These are phyloP conservation scores for Ennomos quercinarius DNA, from an alignment of 2,888 invertebrate genomes.

Conservation along the genomic window DNA sequence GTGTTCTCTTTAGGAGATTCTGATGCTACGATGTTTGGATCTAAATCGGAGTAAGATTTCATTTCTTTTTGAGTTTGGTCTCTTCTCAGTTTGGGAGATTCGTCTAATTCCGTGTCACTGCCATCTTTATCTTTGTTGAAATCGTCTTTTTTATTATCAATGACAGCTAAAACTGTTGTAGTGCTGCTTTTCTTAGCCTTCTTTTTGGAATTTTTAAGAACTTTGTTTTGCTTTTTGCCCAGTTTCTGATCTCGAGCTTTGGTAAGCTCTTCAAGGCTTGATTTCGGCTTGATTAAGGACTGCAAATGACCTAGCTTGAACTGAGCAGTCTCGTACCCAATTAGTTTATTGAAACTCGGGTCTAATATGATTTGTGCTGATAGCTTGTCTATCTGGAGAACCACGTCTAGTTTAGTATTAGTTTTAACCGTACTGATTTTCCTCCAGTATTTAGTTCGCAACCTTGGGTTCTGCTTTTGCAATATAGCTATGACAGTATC, in stretches of 20 bases:
- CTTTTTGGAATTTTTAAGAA: slow-evolving; percentile 29
- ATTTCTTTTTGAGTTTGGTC: slow-evolving; percentile 29
- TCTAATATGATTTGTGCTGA: slow-evolving; percentile 73
- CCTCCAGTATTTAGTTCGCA: slow-evolving; percentile 76
- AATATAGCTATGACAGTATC: slow-evolving; percentile 64
- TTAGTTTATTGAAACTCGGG: slow-evolving; percentile 59
- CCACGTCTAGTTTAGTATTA: slow-evolving; percentile 62
- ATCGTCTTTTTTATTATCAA: slow-evolving; percentile 2
- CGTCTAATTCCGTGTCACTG: slow-evolving; percentile 33
- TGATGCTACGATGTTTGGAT: slow-evolving; percentile 44
- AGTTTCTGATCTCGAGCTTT: slow-evolving; percentile 44
- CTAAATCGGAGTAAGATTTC: slow-evolving; percentile 36
- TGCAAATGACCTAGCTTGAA: slow-evolving; percentile 73
- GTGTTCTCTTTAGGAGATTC: slow-evolving; percentile 40
- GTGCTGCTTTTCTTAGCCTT: slow-evolving; percentile 23
- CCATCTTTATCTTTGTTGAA: slow-evolving; percentile 35
- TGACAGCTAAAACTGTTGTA: slow-evolving; percentile 7
- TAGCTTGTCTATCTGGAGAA: slow-evolving; percentile 74
- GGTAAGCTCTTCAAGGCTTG: slow-evolving; percentile 57
- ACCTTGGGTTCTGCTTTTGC: slow-evolving; percentile 68
- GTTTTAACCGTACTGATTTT: slow-evolving; percentile 65
- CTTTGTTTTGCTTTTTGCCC: slow-evolving; percentile 24
- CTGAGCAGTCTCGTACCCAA: slow-evolving; percentile 56
- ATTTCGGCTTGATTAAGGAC: slow-evolving; percentile 64
- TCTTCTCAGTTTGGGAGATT: slow-evolving; percentile 40